Conservation (phyloP, 2,797 vertebrate species). For the Staurois parvus region DNA sequence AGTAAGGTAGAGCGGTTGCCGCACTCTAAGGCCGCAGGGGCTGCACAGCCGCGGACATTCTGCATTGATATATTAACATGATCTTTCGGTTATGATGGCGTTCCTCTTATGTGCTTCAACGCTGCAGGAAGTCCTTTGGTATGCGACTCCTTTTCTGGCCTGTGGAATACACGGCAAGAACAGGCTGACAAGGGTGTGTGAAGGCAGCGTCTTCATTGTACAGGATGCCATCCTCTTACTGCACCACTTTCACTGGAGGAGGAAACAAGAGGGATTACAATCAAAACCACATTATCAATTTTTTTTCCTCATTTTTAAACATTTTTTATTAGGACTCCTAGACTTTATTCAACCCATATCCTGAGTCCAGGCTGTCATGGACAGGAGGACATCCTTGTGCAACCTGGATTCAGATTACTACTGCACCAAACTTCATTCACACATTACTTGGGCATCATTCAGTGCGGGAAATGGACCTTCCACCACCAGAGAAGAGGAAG, state of each 20-base stretch:
- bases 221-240: background rate
- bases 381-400: too few species aligned
- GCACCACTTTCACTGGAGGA: background rate
- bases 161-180: background rate
- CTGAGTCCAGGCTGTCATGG: too few species aligned
- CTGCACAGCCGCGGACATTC: conserved; percentile 5
- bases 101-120: conserved; percentile 26
- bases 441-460: too few species aligned
- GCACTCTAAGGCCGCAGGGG: background rate
- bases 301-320: too few species aligned
- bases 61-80: conserved; percentile 16
- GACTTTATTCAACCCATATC: too few species aligned
- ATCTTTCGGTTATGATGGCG: background rate
- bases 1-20: conserved; percentile 27
- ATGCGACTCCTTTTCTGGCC: conserved; percentile 26
- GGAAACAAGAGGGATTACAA: background rate
- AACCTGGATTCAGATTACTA: too few species aligned
- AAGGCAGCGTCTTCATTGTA: conserved; percentile 42
- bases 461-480: too few species aligned
- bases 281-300: too few species aligned
- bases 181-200: conserved; percentile 15
- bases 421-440: too few species aligned
- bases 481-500: too few species aligned
- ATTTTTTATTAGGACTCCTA: too few species aligned
- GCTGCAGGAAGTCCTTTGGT: conserved; percentile 55